A percentile compares a stretch with the other conserved stretches of the same genome.
These are phyloP conservation scores for Bombyx mandarina DNA, from an alignment of 1,140 invertebrate species.

Conservation along the genomic window DNA sequence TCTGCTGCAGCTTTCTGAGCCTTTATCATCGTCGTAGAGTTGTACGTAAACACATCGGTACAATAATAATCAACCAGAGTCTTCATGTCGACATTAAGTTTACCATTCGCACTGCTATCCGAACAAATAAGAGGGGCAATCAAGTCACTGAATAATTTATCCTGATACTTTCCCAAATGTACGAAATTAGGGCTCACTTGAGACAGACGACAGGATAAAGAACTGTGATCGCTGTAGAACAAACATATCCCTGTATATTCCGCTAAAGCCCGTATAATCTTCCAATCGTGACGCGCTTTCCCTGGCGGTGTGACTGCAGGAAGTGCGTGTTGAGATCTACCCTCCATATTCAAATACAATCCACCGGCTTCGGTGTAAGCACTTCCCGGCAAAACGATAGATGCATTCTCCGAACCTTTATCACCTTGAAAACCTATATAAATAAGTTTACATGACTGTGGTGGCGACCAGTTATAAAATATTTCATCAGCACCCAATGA, in stretches of 20 bases:
- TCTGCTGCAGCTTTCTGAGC: slow-evolving; percentile 37
- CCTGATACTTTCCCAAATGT: slow-evolving; percentile 30
- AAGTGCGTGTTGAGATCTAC: slow-evolving; percentile 43
- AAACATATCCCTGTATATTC: slow-evolving; percentile 37
- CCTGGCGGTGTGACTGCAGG: slow-evolving; percentile 52
- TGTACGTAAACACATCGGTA: slow-evolving; percentile 46
- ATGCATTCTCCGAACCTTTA: slow-evolving; percentile 77
- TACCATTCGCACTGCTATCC: background rate
- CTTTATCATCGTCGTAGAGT: slow-evolving; percentile 49
- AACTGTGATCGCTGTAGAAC: slow-evolving; percentile 33
- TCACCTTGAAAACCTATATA: slow-evolving; percentile 83
- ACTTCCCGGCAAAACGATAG: slow-evolving; percentile 80
- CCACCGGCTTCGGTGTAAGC: slow-evolving; percentile 79
- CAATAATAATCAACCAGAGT: slow-evolving; percentile 48
- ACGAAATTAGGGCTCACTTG: slow-evolving; percentile 52
- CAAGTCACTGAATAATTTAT: slow-evolving; percentile 32
- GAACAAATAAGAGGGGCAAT: slow-evolving; percentile 20
- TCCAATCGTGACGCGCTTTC: slow-evolving; percentile 51
- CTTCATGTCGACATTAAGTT: slow-evolving; percentile 36
- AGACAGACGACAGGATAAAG: slow-evolving; percentile 31
- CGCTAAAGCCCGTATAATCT: slow-evolving; percentile 48
- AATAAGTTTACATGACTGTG: slow-evolving; percentile 28
- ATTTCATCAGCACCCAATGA: slow-evolving; percentile 54
- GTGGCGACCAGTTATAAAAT: slow-evolving; percentile 37
- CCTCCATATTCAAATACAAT: slow-evolving; percentile 53